phyloP scores from a whole-genome alignment of 1,140 invertebrate genomes.

The Aphaenogaster floridana region DNA sequence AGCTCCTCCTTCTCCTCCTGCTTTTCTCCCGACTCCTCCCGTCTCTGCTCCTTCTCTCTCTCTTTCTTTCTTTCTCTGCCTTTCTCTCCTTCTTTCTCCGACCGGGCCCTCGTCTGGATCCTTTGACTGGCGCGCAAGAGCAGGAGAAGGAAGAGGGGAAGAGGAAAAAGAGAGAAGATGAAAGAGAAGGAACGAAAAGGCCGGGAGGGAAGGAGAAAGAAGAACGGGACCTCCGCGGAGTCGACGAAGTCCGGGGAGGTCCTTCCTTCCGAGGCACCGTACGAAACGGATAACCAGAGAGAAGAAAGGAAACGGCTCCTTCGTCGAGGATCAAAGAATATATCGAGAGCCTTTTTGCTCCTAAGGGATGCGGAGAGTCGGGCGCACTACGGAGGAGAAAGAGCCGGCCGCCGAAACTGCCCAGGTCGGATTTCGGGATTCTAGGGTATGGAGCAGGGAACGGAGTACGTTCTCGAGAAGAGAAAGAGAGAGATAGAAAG shows the following conservation, averaged over 20 bases:
- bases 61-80: conserved; percentile 9
- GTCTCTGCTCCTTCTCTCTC: conserved; percentile 25
- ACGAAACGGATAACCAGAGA: conserved; percentile 71
- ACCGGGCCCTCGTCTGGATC: conserved; percentile 24
- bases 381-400: conserved; percentile 24
- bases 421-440: conserved; percentile 75
- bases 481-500: neutral
- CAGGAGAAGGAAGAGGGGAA: conserved; percentile 20
- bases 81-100: conserved; percentile 2
- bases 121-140: conserved; percentile 42
- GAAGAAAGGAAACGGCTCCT: conserved; percentile 75
- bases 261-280: conserved; percentile 76
- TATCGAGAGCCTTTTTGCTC: conserved; percentile 76
- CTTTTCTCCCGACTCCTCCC: conserved; percentile 52
- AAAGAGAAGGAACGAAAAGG: conserved; percentile 23
- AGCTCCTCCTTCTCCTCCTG: conserved; percentile 55
- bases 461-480: neutral
- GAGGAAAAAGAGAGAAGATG: conserved; percentile 42
- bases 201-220: conserved; percentile 64
- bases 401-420: conserved; percentile 64
- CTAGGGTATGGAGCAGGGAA: conserved; percentile 48
- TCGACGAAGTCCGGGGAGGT: conserved; percentile 81
- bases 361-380: conserved; percentile 66
- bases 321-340: conserved; percentile 81
- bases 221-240: conserved; percentile 80